Evolutionary conservation across 2,797 vertebrate species (phyloP).

Genomic region (Miichthys miiuy): DNA sequence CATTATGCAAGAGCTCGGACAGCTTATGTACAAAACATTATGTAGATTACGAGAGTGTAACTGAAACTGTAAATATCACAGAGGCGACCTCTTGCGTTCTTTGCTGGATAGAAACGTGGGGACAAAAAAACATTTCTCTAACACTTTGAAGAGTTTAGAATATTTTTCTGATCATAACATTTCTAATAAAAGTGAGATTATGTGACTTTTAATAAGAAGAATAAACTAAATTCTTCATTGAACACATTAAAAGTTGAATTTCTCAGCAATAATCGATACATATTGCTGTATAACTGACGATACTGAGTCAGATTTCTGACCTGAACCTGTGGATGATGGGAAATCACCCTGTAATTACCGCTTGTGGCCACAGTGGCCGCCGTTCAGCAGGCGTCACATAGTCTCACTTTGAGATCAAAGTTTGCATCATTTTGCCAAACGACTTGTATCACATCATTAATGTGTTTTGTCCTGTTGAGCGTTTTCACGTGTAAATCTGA

Average conservation of each 20-base stretch:
- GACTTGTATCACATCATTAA: not conserved
- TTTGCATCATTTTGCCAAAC: conserved; percentile 9
- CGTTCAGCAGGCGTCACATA: not conserved
- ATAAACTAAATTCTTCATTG: not conserved
- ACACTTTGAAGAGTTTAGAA: not conserved
- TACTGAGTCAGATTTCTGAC: no score
- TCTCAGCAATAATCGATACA: not conserved
- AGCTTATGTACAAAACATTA: conserved; percentile 1
- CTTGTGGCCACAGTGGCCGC: not conserved
- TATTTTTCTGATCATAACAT: conserved; percentile 10
- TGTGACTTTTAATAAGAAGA: conserved; percentile 6
- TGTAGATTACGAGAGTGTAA: not conserved
- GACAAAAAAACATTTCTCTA: not conserved
- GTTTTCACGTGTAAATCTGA: conserved; percentile 11
- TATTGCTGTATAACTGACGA: no score
- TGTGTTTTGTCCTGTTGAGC: not conserved
- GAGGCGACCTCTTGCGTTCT: not conserved
- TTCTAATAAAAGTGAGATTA: conserved; percentile 14
- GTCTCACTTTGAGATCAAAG: not conserved
- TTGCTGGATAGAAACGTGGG: not conserved
- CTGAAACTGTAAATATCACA: conserved; percentile 17
- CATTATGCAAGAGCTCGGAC: not conserved
- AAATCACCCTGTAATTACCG: conserved; percentile 8
- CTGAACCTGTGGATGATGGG: not conserved
- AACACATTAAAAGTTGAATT: not conserved